A percentile compares a stretch with the other conserved stretches of the same genome.
Evolutionary conservation across 2,113 vertebrate species (phyloP).

Genomic region (Phyllopteryx taeniolatus): DNA sequence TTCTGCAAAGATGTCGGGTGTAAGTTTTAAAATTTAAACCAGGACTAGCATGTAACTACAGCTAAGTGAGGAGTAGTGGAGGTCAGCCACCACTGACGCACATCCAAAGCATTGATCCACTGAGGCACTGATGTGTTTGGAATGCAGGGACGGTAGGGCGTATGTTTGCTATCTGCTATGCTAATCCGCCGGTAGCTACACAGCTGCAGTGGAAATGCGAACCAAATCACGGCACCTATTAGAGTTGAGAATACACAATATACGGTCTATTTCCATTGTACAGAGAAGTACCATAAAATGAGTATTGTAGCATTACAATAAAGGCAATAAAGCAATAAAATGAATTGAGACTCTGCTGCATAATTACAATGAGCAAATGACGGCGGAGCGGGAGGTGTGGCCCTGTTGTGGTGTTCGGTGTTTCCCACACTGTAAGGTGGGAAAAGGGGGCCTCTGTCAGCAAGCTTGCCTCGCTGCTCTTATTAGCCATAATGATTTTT

Average conservation of each 20-base stretch:
- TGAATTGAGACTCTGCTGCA: constrained; percentile 12
- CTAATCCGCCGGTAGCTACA: not conserved
- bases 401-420: not conserved
- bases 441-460: not conserved
- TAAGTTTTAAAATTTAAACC: not conserved
- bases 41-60: no score
- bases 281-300: not conserved
- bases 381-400: not conserved
- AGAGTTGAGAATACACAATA: not conserved
- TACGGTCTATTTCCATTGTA: not conserved
- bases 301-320: not conserved
- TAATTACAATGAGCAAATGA: constrained; percentile 35
- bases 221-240: not conserved
- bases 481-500: no score
- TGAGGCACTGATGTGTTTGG: not conserved
- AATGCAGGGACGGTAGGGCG: not conserved
- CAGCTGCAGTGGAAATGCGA: constrained; percentile 1
- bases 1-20: not conserved
- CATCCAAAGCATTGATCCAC: not conserved
- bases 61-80: not conserved
- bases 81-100: not conserved
- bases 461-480: not conserved
- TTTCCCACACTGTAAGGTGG: not conserved
- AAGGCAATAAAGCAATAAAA: constrained; percentile 1
- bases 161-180: not conserved